Conservation (phyloP, 2,797 vertebrate species). For the Sebastes matsubarae region DNA sequence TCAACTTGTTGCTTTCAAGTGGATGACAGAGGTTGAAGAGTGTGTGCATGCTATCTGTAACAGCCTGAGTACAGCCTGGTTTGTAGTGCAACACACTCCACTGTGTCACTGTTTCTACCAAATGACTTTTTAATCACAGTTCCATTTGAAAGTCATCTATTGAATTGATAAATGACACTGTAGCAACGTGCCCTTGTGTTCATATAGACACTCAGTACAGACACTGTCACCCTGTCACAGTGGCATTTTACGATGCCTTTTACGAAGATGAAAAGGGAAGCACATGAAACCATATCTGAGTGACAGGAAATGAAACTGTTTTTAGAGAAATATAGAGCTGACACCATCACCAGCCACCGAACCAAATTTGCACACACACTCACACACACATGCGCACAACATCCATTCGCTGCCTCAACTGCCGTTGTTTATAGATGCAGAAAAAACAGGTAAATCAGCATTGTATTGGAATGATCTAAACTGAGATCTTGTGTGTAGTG, state of each 20-base stretch:
- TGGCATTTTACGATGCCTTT: conserved; percentile 26
- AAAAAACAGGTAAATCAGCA: neutral
- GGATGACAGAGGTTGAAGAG: neutral
- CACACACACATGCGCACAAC: neutral
- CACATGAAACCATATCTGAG: conserved; percentile 42
- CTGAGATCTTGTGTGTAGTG: neutral
- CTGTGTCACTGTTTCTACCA: neutral
- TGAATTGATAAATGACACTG: neutral
- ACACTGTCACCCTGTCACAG: neutral
- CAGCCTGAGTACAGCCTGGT: neutral
- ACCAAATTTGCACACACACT: neutral
- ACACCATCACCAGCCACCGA: conserved; percentile 40
- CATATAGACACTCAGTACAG: neutral
- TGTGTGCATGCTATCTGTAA: conserved; percentile 22
- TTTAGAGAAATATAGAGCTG: conserved; percentile 66
- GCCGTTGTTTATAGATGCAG: neutral
- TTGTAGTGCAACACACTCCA: neutral
- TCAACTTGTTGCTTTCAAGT: neutral
- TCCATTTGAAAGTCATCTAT: neutral
- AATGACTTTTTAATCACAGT: neutral
- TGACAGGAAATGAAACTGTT: conserved; percentile 73
- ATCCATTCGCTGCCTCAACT: neutral
- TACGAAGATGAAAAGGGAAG: conserved; percentile 63
- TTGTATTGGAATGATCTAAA: neutral
- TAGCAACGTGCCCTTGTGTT: neutral